These are phyloP conservation scores for Rhimphoctona megacephalus DNA, from an alignment of 2,888 invertebrate species.

Conservation along the genomic window DNA sequence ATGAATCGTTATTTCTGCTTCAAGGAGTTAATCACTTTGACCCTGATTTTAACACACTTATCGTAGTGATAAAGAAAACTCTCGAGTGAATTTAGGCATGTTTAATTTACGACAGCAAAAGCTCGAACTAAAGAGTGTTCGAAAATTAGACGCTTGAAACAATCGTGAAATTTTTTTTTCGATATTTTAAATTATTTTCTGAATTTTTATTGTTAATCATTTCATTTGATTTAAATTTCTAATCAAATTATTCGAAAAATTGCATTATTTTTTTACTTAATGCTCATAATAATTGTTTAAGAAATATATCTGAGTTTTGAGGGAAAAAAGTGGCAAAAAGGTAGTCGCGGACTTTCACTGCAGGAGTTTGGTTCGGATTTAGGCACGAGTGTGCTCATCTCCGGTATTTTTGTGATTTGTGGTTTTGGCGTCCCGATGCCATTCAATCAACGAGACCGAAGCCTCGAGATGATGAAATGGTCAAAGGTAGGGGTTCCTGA, in stretches of 20 bases:
- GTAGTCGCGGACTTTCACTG: slow-evolving; percentile 2
- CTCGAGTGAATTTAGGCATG: neutral
- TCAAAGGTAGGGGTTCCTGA: slow-evolving; percentile 77
- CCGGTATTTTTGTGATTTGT: neutral
- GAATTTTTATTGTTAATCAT: neutral
- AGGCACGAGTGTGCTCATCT: no score
- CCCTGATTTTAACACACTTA: neutral
- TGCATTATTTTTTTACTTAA: neutral
- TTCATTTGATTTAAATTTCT: neutral
- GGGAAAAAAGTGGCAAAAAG: neutral
- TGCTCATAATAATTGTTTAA: no score
- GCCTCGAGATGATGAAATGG: slow-evolving; percentile 71
- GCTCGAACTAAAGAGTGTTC: neutral
- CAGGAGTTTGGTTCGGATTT: neutral
- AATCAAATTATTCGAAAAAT: neutral
- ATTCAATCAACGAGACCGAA: slow-evolving; percentile 50
- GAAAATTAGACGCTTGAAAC: neutral
- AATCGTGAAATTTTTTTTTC: neutral
- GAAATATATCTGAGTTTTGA: neutral
- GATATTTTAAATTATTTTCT: neutral
- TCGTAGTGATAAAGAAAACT: neutral
- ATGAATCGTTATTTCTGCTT: neutral
- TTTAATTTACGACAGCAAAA: neutral
- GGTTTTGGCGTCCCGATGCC: neutral
- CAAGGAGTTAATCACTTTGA: neutral